These are phyloP conservation scores for Thymelicus lineola DNA, from an alignment of 2,888 invertebrate genomes.

Conservation along the genomic window DNA sequence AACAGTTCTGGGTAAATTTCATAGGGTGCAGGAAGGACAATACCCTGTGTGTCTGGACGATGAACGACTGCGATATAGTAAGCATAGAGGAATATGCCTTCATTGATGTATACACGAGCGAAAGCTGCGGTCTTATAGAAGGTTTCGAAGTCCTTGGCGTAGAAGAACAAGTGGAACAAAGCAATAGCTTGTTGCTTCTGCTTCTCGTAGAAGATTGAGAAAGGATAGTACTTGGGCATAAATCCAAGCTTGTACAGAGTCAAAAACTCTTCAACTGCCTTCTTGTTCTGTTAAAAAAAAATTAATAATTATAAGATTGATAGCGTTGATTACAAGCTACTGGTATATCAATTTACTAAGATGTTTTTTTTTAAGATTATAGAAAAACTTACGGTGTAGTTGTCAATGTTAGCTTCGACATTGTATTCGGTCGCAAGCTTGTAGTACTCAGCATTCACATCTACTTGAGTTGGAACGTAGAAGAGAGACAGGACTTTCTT, in stretches of 20 bases:
- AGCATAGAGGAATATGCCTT: conserved; percentile 86
- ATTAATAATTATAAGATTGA: background rate
- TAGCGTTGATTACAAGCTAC: background rate
- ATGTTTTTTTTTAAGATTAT: conserved; percentile 19
- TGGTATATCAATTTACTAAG: too few species aligned
- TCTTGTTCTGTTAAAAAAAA: conserved; percentile 64
- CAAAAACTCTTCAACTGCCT: conserved; percentile 74
- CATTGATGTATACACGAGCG: conserved; percentile 85
- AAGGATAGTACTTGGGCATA: conserved; percentile 76
- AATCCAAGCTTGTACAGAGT: conserved; percentile 70
- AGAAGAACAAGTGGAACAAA: conserved; percentile 84
- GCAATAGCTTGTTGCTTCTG: conserved; percentile 78
- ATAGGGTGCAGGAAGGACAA: conserved; percentile 88
- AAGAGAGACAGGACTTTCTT: conserved; percentile 75
- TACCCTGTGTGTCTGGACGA: conserved; percentile 82
- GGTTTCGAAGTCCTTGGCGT: conserved; percentile 85
- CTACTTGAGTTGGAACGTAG: conserved; percentile 68
- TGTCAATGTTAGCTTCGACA: conserved; percentile 66
- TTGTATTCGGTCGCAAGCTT: conserved; percentile 65
- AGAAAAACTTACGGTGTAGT: conserved; percentile 65
- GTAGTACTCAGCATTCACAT: conserved; percentile 64
- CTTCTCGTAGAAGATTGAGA: conserved; percentile 78
- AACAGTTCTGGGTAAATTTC: conserved; percentile 88
- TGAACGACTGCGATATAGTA: conserved; percentile 86
- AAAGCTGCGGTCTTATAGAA: conserved; percentile 86